Evolutionary conservation across 1,140 invertebrate genomes (phyloP), one percentile per base, ranked within the genome.

Genomic region (Cyclargus thomasi): DNA sequence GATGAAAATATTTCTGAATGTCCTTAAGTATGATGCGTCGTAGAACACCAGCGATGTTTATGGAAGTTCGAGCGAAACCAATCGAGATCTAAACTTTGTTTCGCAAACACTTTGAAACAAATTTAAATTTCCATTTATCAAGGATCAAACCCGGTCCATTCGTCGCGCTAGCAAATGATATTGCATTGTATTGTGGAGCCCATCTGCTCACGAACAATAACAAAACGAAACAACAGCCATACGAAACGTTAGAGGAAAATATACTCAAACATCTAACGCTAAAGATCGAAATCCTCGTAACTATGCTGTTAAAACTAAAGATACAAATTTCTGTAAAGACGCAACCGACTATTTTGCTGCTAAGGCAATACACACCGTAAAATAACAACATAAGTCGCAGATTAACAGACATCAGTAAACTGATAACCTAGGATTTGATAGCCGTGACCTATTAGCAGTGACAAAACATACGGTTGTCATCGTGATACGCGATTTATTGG

Each of bases 391-490:
- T 57, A 59, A 57, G 55, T 59, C 55, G 57, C 29, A 66, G 53
- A 57, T 35, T 66, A 59, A 62, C 20, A 35, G 55, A 35, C 29
- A 29, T 18, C 6, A 62, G 18, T 35, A 57, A 21, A 59, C 55
- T 14, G n/a, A 65, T 70, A 69, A 62, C 53, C 65, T 59, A 65
- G 57, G 36, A 70, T 82, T 83, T 80, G 77, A 85, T 77, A 81
- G 68, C 80, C 82, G 80, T 80, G 72, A 80, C 80, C 80, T 85
- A 84, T 86, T 84, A 85, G 74, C 77, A 85, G 67, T 85, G 83
- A 85, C 83, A 83, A 82, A 86, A 81, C 82, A 79, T 80, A 85
- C 80, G 84, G 82, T 83, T 86, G 84, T 86, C 84, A 86, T 72
- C 79, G 73, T 84, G 84, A 85, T 85, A 73, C 67, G 67, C 76